Percentiles rank a stretch among this genome's conserved stretches.
These are phyloP conservation scores for Orius laevigatus DNA, from an alignment of 1,140 invertebrate species.

Conservation along the genomic window DNA sequence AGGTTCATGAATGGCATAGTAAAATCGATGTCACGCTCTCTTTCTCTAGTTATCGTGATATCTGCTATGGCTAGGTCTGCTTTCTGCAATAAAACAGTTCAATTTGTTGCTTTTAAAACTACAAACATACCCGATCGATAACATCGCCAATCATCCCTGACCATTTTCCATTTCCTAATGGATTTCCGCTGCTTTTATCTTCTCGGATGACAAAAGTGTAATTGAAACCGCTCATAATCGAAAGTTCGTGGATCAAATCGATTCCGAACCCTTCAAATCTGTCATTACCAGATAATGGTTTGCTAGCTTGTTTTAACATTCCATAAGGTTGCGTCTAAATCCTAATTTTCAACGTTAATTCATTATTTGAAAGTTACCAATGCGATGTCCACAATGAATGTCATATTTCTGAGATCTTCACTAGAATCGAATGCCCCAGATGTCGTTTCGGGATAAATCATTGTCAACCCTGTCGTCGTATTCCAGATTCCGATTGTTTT, in stretches of 20 bases:
- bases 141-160: conserved; percentile 76
- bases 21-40: conserved; percentile 69
- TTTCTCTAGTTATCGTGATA: conserved; percentile 71
- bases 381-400: conserved; percentile 69
- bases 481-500: conserved; percentile 51
- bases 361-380: conserved; percentile 28
- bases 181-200: conserved; percentile 56
- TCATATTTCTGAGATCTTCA: conserved; percentile 52
- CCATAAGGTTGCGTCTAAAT: conserved; percentile 64
- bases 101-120: not conserved
- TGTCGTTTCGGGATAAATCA: not conserved
- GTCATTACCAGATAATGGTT: conserved; percentile 56
- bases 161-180: conserved; percentile 41
- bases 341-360: not conserved
- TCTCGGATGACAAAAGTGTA: conserved; percentile 64
- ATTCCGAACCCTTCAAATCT: conserved; percentile 67
- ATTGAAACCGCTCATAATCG: conserved; percentile 65
- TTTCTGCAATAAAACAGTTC: conserved; percentile 37
- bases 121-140: conserved; percentile 44
- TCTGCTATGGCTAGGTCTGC: conserved; percentile 84
- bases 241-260: conserved; percentile 60
- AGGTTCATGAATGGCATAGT: conserved; percentile 79
- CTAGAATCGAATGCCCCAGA: not conserved
- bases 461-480: conserved; percentile 15
- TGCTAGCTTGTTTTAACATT: conserved; percentile 59